These are phyloP conservation scores for Drosophila hydei DNA, from an alignment of 1,140 invertebrate genomes.

Conservation along the genomic window DNA sequence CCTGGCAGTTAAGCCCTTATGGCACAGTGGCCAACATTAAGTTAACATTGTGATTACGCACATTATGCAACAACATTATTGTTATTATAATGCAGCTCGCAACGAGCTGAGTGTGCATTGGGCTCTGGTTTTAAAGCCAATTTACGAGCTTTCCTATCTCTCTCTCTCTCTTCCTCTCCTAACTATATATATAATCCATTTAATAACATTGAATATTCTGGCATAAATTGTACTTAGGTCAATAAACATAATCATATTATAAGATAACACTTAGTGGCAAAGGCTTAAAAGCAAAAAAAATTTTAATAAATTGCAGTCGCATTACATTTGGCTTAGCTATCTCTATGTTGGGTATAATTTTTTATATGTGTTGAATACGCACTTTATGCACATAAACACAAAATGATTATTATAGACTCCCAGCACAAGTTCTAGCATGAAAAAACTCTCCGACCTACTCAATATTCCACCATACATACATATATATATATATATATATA, in stretches of 20 bases:
- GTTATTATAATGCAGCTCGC: conserved; percentile 33
- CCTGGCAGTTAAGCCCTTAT: conserved; percentile 36
- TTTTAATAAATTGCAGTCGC: too few species aligned
- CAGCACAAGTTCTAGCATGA: too few species aligned
- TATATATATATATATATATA: too few species aligned
- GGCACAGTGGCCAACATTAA: conserved; percentile 19
- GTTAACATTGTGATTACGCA: conserved; percentile 46
- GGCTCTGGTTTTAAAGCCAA: conserved; percentile 7
- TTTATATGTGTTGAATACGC: too few species aligned
- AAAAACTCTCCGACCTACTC: too few species aligned
- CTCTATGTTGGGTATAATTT: too few species aligned
- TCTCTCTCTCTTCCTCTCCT: not conserved
- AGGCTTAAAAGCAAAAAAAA: not conserved
- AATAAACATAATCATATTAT: not conserved
- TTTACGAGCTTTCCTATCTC: not conserved
- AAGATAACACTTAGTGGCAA: not conserved
- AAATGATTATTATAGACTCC: too few species aligned
- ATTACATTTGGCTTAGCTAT: too few species aligned
- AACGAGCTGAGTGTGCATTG: conserved; percentile 1
- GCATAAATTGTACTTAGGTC: not conserved
- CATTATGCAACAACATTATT: conserved; percentile 39
- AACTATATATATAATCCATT: not conserved
- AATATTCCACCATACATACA: too few species aligned
- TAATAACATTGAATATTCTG: not conserved
- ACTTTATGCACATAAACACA: too few species aligned